phyloP scores from a whole-genome alignment of 2,797 vertebrate genomes.

The Pangasius macronema region DNA sequence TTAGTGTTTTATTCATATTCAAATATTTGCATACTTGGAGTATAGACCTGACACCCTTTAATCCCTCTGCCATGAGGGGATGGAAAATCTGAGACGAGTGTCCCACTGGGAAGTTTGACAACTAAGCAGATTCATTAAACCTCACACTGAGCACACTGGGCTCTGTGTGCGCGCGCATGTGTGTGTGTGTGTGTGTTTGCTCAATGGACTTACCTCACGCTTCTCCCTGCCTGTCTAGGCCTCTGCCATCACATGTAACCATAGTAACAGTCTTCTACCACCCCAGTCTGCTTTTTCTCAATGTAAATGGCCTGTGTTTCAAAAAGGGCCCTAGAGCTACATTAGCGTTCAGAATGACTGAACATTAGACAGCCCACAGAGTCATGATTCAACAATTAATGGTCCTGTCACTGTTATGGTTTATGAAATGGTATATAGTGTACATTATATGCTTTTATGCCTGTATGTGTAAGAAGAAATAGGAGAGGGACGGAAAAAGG shows the following conservation, averaged over 20 bases:
- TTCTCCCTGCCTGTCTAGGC: slow-evolving; percentile 68
- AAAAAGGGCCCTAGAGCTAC: slow-evolving; percentile 47
- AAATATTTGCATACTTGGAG: slow-evolving; percentile 24
- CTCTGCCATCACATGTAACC: slow-evolving; percentile 70
- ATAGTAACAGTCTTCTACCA: slow-evolving; percentile 74
- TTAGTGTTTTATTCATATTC: neutral
- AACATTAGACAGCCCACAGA: slow-evolving; percentile 38
- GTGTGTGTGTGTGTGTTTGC: slow-evolving; percentile 46
- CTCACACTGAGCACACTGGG: slow-evolving; percentile 19
- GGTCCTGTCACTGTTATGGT: slow-evolving; percentile 9
- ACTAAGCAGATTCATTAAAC: slow-evolving; percentile 53
- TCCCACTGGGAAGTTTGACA: slow-evolving; percentile 52
- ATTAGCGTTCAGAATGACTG: slow-evolving; percentile 17
- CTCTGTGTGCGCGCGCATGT: neutral
- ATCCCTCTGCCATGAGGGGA: slow-evolving; percentile 17
- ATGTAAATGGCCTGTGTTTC: slow-evolving; percentile 58
- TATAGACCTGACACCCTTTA: slow-evolving; percentile 8
- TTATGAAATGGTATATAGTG: neutral
- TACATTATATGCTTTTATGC: slow-evolving; percentile 4
- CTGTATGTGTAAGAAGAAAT: neutral
- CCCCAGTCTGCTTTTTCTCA: slow-evolving; percentile 58
- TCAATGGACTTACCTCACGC: slow-evolving; percentile 69
- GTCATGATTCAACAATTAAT: slow-evolving; percentile 41
- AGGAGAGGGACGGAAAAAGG: neutral
- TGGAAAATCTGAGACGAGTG: slow-evolving; percentile 15